Base-by-base conservation (phyloP, 1,140 invertebrate species). In the Drosophila trapezifrons region DNA sequence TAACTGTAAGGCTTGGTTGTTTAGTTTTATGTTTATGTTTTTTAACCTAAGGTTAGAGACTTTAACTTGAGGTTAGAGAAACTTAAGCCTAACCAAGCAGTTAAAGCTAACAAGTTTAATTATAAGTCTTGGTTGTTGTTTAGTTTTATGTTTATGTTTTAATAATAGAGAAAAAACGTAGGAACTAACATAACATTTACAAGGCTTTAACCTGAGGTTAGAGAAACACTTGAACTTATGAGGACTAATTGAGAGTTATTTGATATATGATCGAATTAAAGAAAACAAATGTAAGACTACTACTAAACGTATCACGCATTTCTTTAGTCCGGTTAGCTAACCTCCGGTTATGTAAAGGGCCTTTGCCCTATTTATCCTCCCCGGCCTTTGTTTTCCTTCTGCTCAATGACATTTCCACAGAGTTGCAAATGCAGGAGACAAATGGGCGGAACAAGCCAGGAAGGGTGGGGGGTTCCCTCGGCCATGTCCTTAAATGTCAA, bases 401-500 rank as follows among this genome's bases (percentile, higher is more conserved):
- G 62, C 65, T 47, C 66, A 71, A 72, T 84, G 86, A 74, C 77
- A 79, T 82, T 89, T 87, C 60, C 56, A 71, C 64, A 70, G 15
- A 70, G 38, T 55, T 70, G 12, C 35, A 37, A 82, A 74, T 82
- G 57, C 77, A 72, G 76, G 56, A 70, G 57, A 56, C 69, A 74
- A 63, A 55, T 54, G 71, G 49, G 25, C 29, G 69, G 49, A 18
- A 25, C 29, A 40, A 22, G 60, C 46, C 65, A 69, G 42, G 35
- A n/a, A 42, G 18, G n/a, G 10, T 8, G 18, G 37, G 13, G 12
- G 38, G 45, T n/a, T 1, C 12, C 18, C 40, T 35, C 73, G 65
- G 49, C 66, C 52, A 65, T 76, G 76, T 82, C 60, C 64, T 75
- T 78, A 87, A 87, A 87, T 87, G 84, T 87, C 84, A 87, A 89